A percentile compares a stretch with the other conserved stretches of the same genome.
phyloP scores from a whole-genome alignment of 2,113 vertebrate species.

The Urocynchramus pylzowi region DNA sequence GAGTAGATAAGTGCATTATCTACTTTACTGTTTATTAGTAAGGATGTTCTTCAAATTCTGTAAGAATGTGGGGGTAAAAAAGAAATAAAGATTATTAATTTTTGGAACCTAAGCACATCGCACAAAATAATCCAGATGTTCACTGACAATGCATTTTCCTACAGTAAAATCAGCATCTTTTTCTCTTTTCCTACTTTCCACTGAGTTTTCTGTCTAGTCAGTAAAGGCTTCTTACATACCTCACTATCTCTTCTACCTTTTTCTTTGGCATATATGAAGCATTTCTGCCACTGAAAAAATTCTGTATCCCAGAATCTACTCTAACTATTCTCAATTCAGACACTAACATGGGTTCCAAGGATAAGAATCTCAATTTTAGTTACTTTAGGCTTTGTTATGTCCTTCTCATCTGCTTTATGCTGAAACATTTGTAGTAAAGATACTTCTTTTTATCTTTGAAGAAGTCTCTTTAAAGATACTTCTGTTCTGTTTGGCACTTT shows the following conservation, averaged over 20 bases:
- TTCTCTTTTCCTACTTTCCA: not conserved
- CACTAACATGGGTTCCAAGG: not conserved
- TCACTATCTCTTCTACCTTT: not conserved
- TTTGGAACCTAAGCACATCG: not conserved
- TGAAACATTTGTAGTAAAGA: not conserved
- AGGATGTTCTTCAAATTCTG: not conserved
- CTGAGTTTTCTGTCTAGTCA: not conserved
- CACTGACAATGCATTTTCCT: not conserved
- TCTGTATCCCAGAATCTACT: not conserved
- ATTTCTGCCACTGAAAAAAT: not conserved
- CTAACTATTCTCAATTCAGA: not conserved
- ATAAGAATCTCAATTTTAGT: not conserved
- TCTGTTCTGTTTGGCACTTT: not conserved
- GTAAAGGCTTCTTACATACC: not conserved
- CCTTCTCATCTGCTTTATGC: not conserved
- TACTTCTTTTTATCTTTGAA: not conserved
- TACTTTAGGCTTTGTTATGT: not conserved
- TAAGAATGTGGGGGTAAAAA: not conserved
- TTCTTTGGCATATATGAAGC: not conserved
- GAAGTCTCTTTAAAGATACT: not conserved
- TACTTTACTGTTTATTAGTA: not conserved
- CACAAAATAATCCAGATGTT: not conserved
- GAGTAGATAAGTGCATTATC: not conserved
- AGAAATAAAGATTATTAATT: not conserved
- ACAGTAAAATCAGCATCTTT: not conserved